These are phyloP conservation scores for Drosophila subobscura DNA, from an alignment of 1,140 invertebrate genomes.

Conservation along the genomic window DNA sequence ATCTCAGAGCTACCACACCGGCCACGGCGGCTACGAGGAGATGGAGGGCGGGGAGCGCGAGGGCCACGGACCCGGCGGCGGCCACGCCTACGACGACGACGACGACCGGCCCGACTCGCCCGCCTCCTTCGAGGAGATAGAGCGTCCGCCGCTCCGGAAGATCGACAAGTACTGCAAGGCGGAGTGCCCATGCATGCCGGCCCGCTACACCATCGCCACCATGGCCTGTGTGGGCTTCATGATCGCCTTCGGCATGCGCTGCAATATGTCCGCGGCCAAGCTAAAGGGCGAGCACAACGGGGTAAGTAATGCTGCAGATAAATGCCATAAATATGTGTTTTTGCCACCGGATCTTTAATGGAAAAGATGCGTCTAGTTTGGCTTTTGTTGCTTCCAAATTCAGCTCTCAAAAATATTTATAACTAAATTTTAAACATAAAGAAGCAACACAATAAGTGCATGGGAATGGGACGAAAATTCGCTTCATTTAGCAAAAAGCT, in stretches of 20 bases:
- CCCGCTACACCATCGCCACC: conserved; percentile 94
- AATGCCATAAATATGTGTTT: no score
- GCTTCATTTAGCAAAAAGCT: conserved; percentile 54
- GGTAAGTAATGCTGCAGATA: conserved; percentile 68
- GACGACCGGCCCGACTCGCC: conserved; percentile 88
- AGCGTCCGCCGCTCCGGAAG: conserved; percentile 91
- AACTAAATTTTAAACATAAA: conserved; percentile 6
- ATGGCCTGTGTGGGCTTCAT: conserved; percentile 95
- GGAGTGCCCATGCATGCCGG: conserved; percentile 94
- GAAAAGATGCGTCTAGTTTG: no score
- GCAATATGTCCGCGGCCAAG: conserved; percentile 98
- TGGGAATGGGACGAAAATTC: conserved; percentile 35
- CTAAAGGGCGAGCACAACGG: conserved; percentile 87
- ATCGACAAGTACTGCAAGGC: conserved; percentile 94
- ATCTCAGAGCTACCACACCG: conserved; percentile 84
- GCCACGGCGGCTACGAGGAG: conserved; percentile 85
- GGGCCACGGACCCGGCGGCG: conserved; percentile 83
- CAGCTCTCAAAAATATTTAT: not conserved
- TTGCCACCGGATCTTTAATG: no score
- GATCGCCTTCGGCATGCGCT: conserved; percentile 97
- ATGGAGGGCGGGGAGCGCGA: conserved; percentile 84
- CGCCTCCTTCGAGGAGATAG: conserved; percentile 88
- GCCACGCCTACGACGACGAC: conserved; percentile 83
- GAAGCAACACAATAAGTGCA: conserved; percentile 3
- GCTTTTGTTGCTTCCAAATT: no score